Conservation (phyloP, 53 echinoderm and acorn worm species). For the Stichopus horrens region DNA sequence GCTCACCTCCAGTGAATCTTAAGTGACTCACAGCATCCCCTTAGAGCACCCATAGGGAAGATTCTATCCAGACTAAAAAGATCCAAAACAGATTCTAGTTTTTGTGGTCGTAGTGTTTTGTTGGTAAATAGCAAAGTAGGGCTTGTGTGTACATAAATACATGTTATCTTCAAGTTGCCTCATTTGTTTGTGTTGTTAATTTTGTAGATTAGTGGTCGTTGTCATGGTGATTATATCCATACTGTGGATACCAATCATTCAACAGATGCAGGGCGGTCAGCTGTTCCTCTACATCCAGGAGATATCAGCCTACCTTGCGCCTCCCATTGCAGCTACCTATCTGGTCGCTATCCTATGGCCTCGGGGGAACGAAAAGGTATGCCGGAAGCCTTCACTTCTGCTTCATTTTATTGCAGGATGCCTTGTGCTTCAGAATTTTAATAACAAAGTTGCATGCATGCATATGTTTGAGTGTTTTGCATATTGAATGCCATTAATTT, state of each 20-base stretch:
- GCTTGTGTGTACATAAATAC: too few relatives aligned
- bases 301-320: conserved; percentile 78
- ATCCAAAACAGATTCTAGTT: too few relatives aligned
- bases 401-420: background rate
- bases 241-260: conserved; percentile 78
- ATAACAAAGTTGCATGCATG: too few relatives aligned
- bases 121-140: too few relatives aligned
- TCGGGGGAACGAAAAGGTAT: conserved; percentile 82
- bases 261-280: conserved; percentile 76
- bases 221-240: conserved; percentile 72
- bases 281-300: conserved; percentile 96
- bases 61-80: too few relatives aligned
- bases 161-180: background rate
- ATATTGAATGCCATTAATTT: too few relatives aligned
- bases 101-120: too few relatives aligned
- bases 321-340: conserved; percentile 88
- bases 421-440: background rate
- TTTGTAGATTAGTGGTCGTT: conserved; percentile 68
- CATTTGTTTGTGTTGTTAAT: background rate
- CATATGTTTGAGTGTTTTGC: too few relatives aligned
- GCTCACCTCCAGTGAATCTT: too few relatives aligned
- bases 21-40: too few relatives aligned
- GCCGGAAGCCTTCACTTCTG: background rate
- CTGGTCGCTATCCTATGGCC: conserved; percentile 82
- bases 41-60: too few relatives aligned